Evolutionary conservation across 2,797 vertebrate species (phyloP).

Genomic region (Epinephelus malabaricus): DNA sequence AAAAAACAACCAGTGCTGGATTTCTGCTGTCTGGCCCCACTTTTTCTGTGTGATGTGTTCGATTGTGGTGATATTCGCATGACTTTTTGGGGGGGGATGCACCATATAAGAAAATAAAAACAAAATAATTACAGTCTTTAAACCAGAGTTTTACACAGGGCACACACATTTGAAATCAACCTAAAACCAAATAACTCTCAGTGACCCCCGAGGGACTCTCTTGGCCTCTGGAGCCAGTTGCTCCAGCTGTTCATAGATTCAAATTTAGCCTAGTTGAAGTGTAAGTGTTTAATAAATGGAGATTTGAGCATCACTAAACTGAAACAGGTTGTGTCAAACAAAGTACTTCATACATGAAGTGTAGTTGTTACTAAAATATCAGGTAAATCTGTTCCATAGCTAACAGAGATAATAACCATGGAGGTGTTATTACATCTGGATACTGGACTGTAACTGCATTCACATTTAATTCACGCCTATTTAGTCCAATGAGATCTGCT

Average conservation of each 20-base stretch:
- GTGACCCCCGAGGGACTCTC: not conserved
- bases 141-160: not conserved
- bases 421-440: no score
- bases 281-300: not conserved
- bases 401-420: not conserved
- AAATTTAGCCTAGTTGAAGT: not conserved
- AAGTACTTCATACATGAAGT: not conserved
- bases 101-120: not conserved
- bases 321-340: not conserved
- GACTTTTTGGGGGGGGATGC: not conserved
- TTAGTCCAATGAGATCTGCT: no score
- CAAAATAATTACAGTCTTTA: not conserved
- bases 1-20: not conserved
- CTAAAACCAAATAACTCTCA: not conserved
- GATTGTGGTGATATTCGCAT: not conserved
- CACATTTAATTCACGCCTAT: no score
- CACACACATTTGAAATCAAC: not conserved
- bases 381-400: not conserved
- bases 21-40: not conserved
- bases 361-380: not conserved
- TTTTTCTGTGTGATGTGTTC: not conserved
- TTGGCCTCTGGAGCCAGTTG: not conserved
- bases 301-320: constrained; percentile 2
- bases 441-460: no score
- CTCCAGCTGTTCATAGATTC: not conserved